These are phyloP conservation scores for Troides helena DNA, from an alignment of 2,888 invertebrate species.

Conservation along the genomic window DNA sequence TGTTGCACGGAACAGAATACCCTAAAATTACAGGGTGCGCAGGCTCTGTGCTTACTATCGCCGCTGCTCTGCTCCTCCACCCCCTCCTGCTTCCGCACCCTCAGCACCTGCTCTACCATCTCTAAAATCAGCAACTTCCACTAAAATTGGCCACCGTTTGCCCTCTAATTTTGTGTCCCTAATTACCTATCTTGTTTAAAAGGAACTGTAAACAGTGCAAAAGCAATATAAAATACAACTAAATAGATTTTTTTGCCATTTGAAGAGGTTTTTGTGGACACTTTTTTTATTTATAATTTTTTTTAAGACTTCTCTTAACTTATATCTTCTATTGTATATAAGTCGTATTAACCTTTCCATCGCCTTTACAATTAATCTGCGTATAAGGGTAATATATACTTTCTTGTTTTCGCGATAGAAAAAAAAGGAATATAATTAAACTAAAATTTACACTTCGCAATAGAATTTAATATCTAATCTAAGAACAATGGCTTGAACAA, in stretches of 20 bases:
- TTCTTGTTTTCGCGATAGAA: not conserved
- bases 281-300: no score
- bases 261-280: no score
- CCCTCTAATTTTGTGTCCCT: constrained; percentile 66
- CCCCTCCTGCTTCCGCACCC: constrained; percentile 25
- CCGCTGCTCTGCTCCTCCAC: constrained; percentile 33
- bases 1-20: constrained; percentile 52
- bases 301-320: no score
- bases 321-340: no score
- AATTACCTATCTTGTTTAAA: constrained; percentile 49
- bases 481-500: constrained; percentile 41
- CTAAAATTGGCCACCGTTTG: constrained; percentile 49
- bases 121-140: constrained; percentile 28
- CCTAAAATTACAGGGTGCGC: constrained; percentile 70
- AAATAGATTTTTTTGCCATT: not conserved
- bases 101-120: constrained; percentile 20
- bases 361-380: no score
- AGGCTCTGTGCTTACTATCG: constrained; percentile 36
- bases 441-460: not conserved
- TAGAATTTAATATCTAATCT: constrained; percentile 32
- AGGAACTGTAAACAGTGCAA: not conserved
- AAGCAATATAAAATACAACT: not conserved
- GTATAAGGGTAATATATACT: no score
- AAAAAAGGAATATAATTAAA: not conserved
- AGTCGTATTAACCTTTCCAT: no score